Evolutionary conservation across 2,113 vertebrate genomes (phyloP).

Genomic region (Oostethus manadensis): DNA sequence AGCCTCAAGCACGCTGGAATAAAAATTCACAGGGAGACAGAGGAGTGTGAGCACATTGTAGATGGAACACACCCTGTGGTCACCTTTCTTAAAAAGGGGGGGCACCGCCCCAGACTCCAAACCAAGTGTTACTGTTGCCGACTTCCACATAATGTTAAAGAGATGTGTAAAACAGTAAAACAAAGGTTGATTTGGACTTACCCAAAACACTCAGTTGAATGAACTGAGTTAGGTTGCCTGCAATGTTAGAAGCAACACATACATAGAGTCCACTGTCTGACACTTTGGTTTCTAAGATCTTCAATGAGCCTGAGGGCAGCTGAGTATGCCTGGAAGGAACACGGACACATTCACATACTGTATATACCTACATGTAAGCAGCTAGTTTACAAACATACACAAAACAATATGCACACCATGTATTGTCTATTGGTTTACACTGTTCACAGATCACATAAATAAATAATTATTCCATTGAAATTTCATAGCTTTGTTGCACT

Average conservation of each 20-base stretch:
- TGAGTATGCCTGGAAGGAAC: slow-evolving; percentile 78
- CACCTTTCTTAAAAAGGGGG: no score
- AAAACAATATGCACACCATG: neutral
- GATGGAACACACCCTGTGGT: no score
- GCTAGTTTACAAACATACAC: no score
- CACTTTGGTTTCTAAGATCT: slow-evolving; percentile 80
- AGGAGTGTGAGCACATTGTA: no score
- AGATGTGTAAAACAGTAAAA: neutral
- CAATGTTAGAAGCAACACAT: slow-evolving; percentile 93
- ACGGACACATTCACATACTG: slow-evolving; percentile 17
- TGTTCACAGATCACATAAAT: neutral
- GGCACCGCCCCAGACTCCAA: no score
- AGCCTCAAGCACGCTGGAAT: no score
- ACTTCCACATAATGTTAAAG: no score
- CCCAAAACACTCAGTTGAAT: slow-evolving; percentile 83
- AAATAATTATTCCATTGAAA: neutral
- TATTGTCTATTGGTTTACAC: neutral
- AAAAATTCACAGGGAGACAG: no score
- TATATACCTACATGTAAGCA: no score
- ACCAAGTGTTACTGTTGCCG: no score
- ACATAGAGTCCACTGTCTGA: slow-evolving; percentile 86
- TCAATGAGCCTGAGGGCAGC: slow-evolving; percentile 89
- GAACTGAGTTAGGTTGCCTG: slow-evolving; percentile 84
- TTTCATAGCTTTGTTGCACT: neutral
- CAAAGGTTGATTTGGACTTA: slow-evolving; percentile 55